A percentile compares a stretch with the other conserved stretches of the same genome.
Evolutionary conservation across 2,113 vertebrate species (phyloP).

Genomic region (Mungos mungo): DNA sequence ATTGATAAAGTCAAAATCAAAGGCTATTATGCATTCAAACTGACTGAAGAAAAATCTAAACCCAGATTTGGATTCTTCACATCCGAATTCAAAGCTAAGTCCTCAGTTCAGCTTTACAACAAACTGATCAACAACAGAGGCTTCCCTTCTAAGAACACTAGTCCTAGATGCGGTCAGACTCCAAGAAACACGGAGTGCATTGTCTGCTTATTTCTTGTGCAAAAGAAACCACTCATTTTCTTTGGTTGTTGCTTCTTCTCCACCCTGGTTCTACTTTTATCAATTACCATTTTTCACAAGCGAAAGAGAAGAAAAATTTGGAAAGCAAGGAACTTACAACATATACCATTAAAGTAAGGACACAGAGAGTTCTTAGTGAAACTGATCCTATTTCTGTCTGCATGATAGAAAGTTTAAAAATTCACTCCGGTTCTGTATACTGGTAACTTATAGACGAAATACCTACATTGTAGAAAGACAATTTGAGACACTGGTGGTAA

Average conservation of each 20-base stretch:
- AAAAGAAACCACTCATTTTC: slow-evolving; percentile 91
- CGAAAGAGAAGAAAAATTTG: slow-evolving; percentile 86
- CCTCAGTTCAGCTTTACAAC: slow-evolving; percentile 89
- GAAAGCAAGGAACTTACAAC: slow-evolving; percentile 78
- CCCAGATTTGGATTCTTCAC: slow-evolving; percentile 93
- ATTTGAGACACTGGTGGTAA: background rate
- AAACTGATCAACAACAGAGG: slow-evolving; percentile 87
- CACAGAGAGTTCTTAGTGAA: slow-evolving; percentile 61
- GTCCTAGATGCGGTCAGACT: slow-evolving; percentile 69
- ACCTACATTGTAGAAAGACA: background rate
- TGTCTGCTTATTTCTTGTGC: slow-evolving; percentile 84
- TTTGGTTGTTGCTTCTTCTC: slow-evolving; percentile 89
- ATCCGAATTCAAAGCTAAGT: slow-evolving; percentile 90
- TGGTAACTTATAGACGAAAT: background rate
- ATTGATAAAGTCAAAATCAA: slow-evolving; percentile 91
- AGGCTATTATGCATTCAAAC: slow-evolving; percentile 94
- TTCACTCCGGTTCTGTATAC: slow-evolving; percentile 79
- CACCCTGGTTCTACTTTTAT: slow-evolving; percentile 85
- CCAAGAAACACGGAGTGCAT: slow-evolving; percentile 77
- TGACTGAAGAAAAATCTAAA: slow-evolving; percentile 89
- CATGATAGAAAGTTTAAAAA: background rate
- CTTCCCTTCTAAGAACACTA: slow-evolving; percentile 80
- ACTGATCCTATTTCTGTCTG: background rate
- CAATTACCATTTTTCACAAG: slow-evolving; percentile 84
- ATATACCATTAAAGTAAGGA: slow-evolving; percentile 71